Conservation (phyloP, 2,113 vertebrate genomes). For the Glareola pratincola region DNA sequence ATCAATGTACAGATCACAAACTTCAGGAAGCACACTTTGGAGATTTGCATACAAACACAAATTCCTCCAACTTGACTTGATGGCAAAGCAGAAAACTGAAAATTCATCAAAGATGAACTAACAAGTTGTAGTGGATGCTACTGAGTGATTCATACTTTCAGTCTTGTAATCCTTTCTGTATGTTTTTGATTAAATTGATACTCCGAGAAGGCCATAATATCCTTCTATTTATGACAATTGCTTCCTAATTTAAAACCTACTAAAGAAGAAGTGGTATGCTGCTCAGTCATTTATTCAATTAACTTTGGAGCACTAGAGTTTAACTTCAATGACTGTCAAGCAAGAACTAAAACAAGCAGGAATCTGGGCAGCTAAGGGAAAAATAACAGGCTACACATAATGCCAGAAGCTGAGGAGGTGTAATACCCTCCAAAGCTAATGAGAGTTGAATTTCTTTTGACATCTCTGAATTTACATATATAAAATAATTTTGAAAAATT, state of each 20-base stretch:
- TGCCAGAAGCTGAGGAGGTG: background rate
- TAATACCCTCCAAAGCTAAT: background rate
- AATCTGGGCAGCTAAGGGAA: background rate
- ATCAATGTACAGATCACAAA: background rate
- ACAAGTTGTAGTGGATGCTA: background rate
- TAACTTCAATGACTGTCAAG: background rate
- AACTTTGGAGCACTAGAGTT: background rate
- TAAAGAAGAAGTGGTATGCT: background rate
- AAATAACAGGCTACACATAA: background rate
- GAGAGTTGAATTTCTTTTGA: background rate
- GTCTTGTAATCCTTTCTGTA: background rate
- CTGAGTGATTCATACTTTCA: background rate
- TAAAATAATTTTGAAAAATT: background rate
- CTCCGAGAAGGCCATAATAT: background rate
- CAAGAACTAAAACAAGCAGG: background rate
- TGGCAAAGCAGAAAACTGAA: background rate
- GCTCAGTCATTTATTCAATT: background rate
- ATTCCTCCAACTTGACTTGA: background rate
- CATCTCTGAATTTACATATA: background rate
- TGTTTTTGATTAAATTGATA: background rate
- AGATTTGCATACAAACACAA: background rate
- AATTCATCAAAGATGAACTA: background rate
- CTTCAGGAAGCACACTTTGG: background rate
- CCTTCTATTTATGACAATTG: background rate
- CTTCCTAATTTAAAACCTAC: background rate